phyloP scores from a whole-genome alignment of 2,888 invertebrate species.

The Entomobrya multifasciata region DNA sequence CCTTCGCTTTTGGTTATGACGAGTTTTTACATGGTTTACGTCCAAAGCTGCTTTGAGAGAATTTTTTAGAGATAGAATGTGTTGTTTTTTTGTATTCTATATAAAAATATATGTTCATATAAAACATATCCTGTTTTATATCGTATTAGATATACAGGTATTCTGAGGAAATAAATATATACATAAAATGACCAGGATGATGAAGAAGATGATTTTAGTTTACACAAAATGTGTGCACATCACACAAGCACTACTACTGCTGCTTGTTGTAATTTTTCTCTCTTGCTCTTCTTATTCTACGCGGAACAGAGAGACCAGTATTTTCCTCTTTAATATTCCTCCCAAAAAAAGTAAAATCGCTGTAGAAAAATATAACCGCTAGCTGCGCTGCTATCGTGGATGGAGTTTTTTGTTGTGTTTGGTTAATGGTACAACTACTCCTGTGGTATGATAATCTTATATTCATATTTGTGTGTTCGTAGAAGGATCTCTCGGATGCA shows the following conservation, averaged over 20 bases:
- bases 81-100: conserved; percentile 12
- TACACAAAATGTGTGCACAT: conserved; percentile 45
- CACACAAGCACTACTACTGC: conserved; percentile 11
- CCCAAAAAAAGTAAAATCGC: conserved; percentile 47
- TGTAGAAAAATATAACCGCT: background rate
- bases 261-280: conserved; percentile 1
- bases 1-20: conserved; percentile 69
- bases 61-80: conserved; percentile 60
- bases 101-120: conserved; percentile 4
- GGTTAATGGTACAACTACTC: conserved; percentile 60
- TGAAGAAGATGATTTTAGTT: conserved; percentile 56
- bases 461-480: conserved; percentile 68
- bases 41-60: conserved; percentile 52
- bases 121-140: background rate
- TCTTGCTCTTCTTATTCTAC: conserved; percentile 33
- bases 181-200: conserved; percentile 41
- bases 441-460: conserved; percentile 69
- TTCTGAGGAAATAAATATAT: conserved; percentile 22
- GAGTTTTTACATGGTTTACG: conserved; percentile 62
- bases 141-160: background rate
- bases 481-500: conserved; percentile 47
- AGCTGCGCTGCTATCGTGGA: conserved; percentile 20
- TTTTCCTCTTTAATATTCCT: conserved; percentile 39
- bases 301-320: background rate
- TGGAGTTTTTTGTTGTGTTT: conserved; percentile 46